Conservation (phyloP, 2,113 vertebrate genomes). For the Stigmatopora nigra region DNA sequence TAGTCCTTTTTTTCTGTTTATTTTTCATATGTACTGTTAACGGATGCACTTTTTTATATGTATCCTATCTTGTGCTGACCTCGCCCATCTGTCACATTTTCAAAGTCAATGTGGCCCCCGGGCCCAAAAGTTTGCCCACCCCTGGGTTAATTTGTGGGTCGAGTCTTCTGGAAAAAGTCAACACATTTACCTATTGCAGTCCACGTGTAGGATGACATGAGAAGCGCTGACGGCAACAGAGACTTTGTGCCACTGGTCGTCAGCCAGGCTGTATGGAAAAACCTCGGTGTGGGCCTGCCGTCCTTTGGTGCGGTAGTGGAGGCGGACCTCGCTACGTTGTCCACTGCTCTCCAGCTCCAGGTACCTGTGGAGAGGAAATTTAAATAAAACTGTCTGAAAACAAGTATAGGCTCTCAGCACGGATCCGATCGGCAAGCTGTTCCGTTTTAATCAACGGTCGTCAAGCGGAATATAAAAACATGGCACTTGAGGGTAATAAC, state of each 20-base stretch:
- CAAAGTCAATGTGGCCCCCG: too few relatives aligned
- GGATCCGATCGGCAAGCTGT: constrained; percentile 20
- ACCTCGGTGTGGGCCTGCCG: constrained; percentile 87
- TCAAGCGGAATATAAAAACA: constrained; percentile 17
- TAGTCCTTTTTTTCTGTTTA: too few relatives aligned
- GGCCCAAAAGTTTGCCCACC: too few relatives aligned
- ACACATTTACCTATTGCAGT: constrained; percentile 86
- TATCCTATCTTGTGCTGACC: too few relatives aligned
- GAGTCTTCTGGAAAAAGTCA: background rate
- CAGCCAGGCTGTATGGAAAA: constrained; percentile 92
- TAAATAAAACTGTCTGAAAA: constrained; percentile 15
- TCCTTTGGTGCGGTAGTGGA: constrained; percentile 85
- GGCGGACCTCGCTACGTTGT: constrained; percentile 89
- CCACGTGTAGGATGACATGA: constrained; percentile 86
- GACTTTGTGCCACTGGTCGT: constrained; percentile 93
- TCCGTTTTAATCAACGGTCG: constrained; percentile 29
- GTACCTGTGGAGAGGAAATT: constrained; percentile 67
- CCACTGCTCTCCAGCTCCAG: constrained; percentile 96
- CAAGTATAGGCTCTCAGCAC: constrained; percentile 4
- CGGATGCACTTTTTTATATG: too few relatives aligned
- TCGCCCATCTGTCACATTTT: too few relatives aligned
- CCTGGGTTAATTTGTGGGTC: too few relatives aligned
- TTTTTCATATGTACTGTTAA: too few relatives aligned
- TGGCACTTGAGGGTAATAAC: constrained; percentile 35
- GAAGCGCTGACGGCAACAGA: constrained; percentile 91